Base-by-base conservation (phyloP, 64 coral and sea anemone genomes). In the Montipora efflorescens region DNA sequence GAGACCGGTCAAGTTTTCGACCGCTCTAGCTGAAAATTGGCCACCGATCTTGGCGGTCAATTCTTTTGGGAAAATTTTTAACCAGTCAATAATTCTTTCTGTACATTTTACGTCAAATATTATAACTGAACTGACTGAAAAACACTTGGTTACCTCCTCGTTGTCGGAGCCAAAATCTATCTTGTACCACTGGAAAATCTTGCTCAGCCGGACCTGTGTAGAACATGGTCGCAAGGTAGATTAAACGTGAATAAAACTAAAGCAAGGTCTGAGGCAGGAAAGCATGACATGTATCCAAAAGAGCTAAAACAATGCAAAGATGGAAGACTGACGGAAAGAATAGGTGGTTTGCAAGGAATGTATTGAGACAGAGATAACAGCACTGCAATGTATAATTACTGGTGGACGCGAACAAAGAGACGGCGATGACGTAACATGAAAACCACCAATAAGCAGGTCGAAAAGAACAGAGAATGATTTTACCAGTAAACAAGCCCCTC, bases 111-210 rank as follows among this genome's bases (percentile, higher is more conserved):
- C 9, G 0, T 64, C 14, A 16, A 64, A 64, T 64, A 16, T 64
- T 57, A 12, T 64, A 64, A 64, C 9, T 14, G 61, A 14, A 36
- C 36, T 36, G 36, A 36, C 36, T 36, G 1, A 7, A 64, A 64
- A 11, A 64, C 61, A 64, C 6, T 55, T 55, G 7, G 19, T 92
- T 28, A 97, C 95, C 89, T 90, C 95, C 71, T 92, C 89, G 69
- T 94, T 97, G 48, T 80, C 78, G 9, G 87, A 79, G 28, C 95
- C 95, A 80, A 97, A 97, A 78, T 97, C 95, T 79, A 88, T 83
- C 79, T 87, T 94, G 84, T 97, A 97, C 95, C 95, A 97, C 82
- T 97, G 93, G 69, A 97, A 97, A 8, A 97, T 97, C n/a, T 97
- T 93, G 79, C 95, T 97, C 7, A 97, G 67, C 5, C 92, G 88